phyloP scores from a whole-genome alignment of 2,113 vertebrate genomes.

The Antechinus flavipes region DNA sequence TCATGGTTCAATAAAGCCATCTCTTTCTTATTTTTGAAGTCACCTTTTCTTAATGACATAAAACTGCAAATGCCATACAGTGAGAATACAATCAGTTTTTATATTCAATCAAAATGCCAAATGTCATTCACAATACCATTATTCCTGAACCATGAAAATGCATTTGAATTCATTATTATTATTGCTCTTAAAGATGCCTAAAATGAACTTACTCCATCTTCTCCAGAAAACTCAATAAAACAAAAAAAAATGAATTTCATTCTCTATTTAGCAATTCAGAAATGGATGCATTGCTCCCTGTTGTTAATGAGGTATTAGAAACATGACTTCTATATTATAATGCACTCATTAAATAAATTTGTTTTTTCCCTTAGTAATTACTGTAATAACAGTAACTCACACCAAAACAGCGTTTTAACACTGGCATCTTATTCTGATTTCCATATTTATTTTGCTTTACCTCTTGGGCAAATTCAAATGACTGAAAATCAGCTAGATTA shows the following conservation, averaged over 20 bases:
- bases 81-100: conserved; percentile 58
- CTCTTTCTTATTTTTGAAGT: conserved; percentile 61
- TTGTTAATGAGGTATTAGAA: conserved; percentile 70
- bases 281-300: background rate
- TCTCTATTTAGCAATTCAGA: conserved; percentile 58
- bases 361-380: conserved; percentile 71
- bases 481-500: conserved; percentile 73
- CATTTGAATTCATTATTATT: conserved; percentile 65
- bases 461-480: conserved; percentile 72
- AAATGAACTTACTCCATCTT: conserved; percentile 63
- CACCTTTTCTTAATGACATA: conserved; percentile 53
- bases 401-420: conserved; percentile 60
- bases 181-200: conserved; percentile 61
- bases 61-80: conserved; percentile 54
- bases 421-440: conserved; percentile 56
- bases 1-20: conserved; percentile 53
- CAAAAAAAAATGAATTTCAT: conserved; percentile 55
- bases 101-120: conserved; percentile 65
- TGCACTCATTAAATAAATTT: conserved; percentile 70
- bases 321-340: conserved; percentile 48
- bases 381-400: conserved; percentile 71
- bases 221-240: conserved; percentile 66
- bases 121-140: conserved; percentile 51
- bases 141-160: conserved; percentile 69
- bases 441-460: conserved; percentile 67